phyloP scores from a whole-genome alignment of 2,888 invertebrate genomes.

The Perdita meconis region DNA sequence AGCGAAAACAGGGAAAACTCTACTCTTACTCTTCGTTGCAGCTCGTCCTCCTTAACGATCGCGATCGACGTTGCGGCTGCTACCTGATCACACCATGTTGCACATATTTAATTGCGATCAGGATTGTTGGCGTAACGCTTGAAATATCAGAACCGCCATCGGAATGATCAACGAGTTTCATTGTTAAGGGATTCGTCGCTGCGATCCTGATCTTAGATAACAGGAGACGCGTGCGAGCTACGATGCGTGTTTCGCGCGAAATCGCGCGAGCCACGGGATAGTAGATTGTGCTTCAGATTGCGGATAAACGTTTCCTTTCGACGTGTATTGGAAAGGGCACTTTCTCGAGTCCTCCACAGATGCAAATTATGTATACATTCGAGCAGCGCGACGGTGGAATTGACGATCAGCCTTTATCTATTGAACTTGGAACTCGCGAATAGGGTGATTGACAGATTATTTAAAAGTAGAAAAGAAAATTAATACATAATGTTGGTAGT shows the following conservation, averaged over 20 bases:
- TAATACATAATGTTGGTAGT: no score
- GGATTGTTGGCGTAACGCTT: not conserved
- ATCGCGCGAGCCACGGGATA: not conserved
- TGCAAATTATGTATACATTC: not conserved
- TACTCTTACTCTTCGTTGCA: constrained; percentile 70
- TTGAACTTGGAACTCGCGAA: no score
- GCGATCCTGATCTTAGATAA: constrained; percentile 9
- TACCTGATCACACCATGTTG: not conserved
- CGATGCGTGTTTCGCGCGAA: constrained; percentile 12
- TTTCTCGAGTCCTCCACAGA: constrained; percentile 28
- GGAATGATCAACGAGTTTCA: constrained; percentile 1
- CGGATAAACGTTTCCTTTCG: constrained; percentile 23
- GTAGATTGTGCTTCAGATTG: not conserved
- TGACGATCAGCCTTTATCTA: no score
- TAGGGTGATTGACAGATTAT: no score
- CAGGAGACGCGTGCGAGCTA: not conserved
- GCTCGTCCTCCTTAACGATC: constrained; percentile 37
- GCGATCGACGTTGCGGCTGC: constrained; percentile 19
- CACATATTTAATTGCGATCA: constrained; percentile 11
- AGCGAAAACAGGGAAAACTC: constrained; percentile 70
- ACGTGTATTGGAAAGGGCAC: constrained; percentile 25
- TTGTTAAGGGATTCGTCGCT: constrained; percentile 8
- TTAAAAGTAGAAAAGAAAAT: no score
- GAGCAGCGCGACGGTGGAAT: no score
- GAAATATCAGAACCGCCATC: not conserved